phyloP scores from a whole-genome alignment of 2,113 vertebrate genomes.

The Empidonax alnorum region DNA sequence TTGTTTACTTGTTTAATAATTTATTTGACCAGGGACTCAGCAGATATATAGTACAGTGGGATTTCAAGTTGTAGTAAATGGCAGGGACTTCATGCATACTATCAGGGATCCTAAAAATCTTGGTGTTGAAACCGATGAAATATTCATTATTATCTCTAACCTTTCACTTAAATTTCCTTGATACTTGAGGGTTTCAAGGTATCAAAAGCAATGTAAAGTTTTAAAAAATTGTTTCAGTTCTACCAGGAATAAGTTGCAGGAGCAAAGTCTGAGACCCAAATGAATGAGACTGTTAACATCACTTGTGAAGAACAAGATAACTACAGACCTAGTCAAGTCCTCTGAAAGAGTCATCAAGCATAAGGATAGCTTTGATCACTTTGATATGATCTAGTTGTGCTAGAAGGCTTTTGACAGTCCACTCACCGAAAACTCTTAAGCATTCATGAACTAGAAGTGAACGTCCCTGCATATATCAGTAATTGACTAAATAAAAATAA shows the following conservation, averaged over 20 bases:
- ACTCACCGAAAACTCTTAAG: neutral
- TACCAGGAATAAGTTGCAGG: neutral
- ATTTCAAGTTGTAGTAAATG: neutral
- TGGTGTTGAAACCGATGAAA: neutral
- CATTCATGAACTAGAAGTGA: neutral
- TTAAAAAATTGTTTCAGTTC: neutral
- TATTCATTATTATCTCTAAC: neutral
- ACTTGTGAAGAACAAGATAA: neutral
- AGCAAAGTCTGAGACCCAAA: neutral
- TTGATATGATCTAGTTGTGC: neutral
- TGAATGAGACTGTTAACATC: neutral
- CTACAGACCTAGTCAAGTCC: neutral
- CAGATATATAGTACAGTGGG: neutral
- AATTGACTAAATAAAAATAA: neutral
- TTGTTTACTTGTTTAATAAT: neutral
- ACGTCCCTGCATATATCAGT: neutral
- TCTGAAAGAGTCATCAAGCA: neutral
- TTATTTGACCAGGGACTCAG: neutral
- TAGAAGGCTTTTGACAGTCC: neutral
- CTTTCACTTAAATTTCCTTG: neutral
- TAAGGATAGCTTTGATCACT: neutral
- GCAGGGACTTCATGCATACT: neutral
- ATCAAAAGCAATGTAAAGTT: neutral
- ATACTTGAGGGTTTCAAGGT: neutral
- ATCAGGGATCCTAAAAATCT: neutral